Evolutionary conservation across 2,113 vertebrate species (phyloP).

Genomic region (Myotis brandtii): DNA sequence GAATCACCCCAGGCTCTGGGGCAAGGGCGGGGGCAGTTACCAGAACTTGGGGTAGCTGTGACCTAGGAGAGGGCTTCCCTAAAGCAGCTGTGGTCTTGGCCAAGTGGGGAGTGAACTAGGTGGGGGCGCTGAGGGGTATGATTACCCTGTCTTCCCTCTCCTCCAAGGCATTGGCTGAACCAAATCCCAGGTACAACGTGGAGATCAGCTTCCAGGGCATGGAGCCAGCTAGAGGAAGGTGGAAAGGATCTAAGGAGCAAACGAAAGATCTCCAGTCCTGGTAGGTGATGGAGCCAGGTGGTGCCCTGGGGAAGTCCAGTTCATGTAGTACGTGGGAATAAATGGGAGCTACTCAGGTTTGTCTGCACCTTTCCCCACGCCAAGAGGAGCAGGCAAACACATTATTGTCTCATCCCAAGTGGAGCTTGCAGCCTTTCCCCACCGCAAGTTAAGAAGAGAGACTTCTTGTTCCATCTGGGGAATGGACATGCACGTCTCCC

Average conservation of each 20-base stretch:
- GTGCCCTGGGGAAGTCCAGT: background rate
- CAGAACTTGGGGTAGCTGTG: background rate
- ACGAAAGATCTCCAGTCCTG: background rate
- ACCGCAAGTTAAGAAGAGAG: background rate
- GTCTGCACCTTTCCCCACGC: background rate
- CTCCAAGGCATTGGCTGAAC: background rate
- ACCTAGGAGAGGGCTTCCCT: background rate
- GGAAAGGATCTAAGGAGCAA: background rate
- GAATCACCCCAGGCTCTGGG: background rate
- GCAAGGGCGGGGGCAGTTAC: background rate
- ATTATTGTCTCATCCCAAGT: background rate
- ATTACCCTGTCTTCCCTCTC: background rate
- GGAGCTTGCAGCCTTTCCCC: background rate
- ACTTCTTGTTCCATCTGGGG: background rate
- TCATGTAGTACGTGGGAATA: background rate
- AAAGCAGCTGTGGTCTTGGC: background rate
- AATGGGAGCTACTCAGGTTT: background rate
- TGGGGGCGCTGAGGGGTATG: rapidly evolving
- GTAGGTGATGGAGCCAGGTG: background rate
- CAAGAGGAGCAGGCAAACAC: background rate
- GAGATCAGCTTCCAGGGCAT: background rate
- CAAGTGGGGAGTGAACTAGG: background rate
- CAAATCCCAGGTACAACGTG: background rate
- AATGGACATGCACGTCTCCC: background rate
- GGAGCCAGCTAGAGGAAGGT: background rate